Base-by-base conservation (phyloP, 2,888 invertebrate genomes). In the Ommatoiulus sabulosus region DNA sequence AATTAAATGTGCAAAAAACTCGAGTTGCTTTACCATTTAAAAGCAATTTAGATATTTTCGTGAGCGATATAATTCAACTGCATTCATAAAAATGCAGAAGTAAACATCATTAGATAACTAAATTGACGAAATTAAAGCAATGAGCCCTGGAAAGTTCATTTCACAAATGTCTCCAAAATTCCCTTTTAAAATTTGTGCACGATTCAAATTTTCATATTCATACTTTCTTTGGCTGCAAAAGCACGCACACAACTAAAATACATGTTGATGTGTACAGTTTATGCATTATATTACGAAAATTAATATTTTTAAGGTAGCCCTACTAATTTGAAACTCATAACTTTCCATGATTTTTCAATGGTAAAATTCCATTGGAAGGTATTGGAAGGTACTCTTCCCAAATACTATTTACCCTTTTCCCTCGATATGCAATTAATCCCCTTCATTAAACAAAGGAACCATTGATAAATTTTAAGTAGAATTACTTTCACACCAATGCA, bases 341-440 rank as follows among this genome's bases (percentile, higher is more conserved):
- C 15, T 80, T 80, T 17, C 17, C 57, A n/a, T 57, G 57, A 17
- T 17, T 46, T 46, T 46, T 20, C 3, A 15, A 52, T 52, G 15
- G 52, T 15, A 52, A 15, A 35, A 35, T 35, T 35, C 35, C 35
- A 35, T n/a, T n/a, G n/a, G n/a, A n/a, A n/a, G n/a, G n/a, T 35
- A 35, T 35, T 35, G 35, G 35, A 7, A 80, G 0, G 10, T 80
- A 24, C 80, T 8, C 7, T 35, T 35, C 35, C 15, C 12, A n/a
- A 72, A 72, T 35, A 24, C 3, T 10, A 35, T 24, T 80, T 43
- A 80, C 4, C 12, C 15, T 80, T 43, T 52, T 20, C 6, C 24
- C 80, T 35, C 7, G 80, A 80, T 80, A 80, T 80, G 80, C 35
- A 80, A 80, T 80, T 80, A 80, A 15, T 80, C 35, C 4, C 80